A percentile compares a stretch with the other conserved stretches of the same genome.
Evolutionary conservation across 2,113 vertebrate genomes (phyloP).

Genomic region (Chaetodon auriga): DNA sequence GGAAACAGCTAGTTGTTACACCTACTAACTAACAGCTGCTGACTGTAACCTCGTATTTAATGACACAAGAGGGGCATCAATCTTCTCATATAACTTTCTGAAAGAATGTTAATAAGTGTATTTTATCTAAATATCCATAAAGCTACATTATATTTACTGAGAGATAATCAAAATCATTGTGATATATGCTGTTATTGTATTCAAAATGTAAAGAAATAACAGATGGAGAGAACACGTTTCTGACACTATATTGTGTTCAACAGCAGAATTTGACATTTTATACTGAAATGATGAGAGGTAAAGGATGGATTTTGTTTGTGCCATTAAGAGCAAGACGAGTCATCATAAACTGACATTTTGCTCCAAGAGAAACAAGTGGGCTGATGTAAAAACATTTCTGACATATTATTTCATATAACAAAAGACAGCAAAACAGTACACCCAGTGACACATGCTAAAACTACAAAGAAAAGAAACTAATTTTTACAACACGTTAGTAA

Average conservation of each 20-base stretch:
- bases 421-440: background rate
- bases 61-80: too few species aligned
- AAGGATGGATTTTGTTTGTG: background rate
- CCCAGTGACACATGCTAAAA: background rate
- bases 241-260: background rate
- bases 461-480: background rate
- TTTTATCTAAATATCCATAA: background rate
- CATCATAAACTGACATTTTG: constrained; percentile 1
- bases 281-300: background rate
- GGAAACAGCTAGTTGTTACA: too few species aligned
- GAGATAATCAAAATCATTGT: too few species aligned
- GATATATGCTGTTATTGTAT: background rate
- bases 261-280: background rate
- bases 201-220: background rate
- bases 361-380: background rate
- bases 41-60: too few species aligned
- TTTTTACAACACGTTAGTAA: background rate
- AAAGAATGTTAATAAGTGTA: too few species aligned
- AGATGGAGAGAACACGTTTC: background rate
- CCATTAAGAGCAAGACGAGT: background rate
- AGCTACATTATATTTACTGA: background rate
- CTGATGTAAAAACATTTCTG: background rate
- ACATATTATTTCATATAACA: background rate
- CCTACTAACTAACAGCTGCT: too few species aligned
- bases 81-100: background rate